These are phyloP conservation scores for Burhinus bistriatus DNA, from an alignment of 2,113 vertebrate species.

Conservation along the genomic window DNA sequence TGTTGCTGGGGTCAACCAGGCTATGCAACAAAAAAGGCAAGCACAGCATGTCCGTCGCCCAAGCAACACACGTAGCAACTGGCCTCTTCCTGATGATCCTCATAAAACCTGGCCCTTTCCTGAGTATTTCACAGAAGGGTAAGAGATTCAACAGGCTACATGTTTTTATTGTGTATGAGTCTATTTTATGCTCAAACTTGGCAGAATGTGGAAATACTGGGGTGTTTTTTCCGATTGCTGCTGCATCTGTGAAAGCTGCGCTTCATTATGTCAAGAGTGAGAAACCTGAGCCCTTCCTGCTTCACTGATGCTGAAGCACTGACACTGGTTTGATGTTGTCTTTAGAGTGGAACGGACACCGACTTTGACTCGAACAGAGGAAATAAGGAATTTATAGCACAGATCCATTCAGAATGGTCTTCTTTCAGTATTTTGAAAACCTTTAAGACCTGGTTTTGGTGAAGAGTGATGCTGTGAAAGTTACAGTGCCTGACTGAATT, in stretches of 20 bases:
- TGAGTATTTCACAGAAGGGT: conserved; percentile 95
- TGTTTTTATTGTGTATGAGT: accelerated
- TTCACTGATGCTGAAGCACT: background rate
- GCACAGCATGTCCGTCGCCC: conserved; percentile 90
- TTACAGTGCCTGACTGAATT: background rate
- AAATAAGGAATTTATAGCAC: background rate
- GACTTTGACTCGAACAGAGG: background rate
- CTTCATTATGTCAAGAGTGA: background rate
- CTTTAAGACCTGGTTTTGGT: background rate
- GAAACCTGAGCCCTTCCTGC: background rate
- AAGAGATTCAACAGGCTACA: background rate
- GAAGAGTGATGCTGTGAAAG: background rate
- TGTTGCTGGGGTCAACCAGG: conserved; percentile 95
- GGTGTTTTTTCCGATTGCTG: background rate
- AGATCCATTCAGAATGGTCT: background rate
- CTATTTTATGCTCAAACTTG: background rate
- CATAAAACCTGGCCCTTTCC: conserved; percentile 95
- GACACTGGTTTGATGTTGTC: background rate
- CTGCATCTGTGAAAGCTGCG: background rate
- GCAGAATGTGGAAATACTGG: background rate
- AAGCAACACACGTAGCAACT: conserved; percentile 87
- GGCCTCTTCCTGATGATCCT: conserved; percentile 90
- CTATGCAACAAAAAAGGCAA: conserved; percentile 97
- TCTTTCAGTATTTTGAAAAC: background rate
- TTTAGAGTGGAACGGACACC: background rate